Evolutionary conservation across 1,140 invertebrate genomes (phyloP).

Genomic region (Pteromalus puparum): DNA sequence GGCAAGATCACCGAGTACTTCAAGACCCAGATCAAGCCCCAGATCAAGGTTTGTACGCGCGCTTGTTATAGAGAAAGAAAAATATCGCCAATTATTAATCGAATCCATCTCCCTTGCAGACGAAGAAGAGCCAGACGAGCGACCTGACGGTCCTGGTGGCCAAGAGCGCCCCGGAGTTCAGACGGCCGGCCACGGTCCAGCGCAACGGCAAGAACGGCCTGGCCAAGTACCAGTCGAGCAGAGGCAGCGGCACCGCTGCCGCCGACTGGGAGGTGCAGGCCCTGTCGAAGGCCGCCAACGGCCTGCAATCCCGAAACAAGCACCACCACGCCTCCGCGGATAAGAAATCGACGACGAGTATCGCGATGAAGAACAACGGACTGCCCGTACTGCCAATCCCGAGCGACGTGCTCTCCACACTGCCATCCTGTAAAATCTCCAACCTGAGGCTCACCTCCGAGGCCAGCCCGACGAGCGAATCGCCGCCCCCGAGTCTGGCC

Average conservation of each 20-base stretch:
- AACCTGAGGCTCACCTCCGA: slow-evolving; percentile 65
- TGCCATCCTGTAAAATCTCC: slow-evolving; percentile 65
- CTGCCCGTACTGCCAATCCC: slow-evolving; percentile 64
- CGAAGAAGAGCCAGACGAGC: slow-evolving; percentile 62
- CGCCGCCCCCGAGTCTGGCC: background rate
- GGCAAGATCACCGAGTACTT: slow-evolving; percentile 89
- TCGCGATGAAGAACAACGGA: slow-evolving; percentile 60
- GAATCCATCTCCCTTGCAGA: slow-evolving; percentile 27
- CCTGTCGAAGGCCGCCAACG: slow-evolving; percentile 25
- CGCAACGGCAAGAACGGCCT: slow-evolving; percentile 70
- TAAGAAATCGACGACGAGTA: slow-evolving; percentile 18
- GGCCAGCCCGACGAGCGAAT: slow-evolving; percentile 53
- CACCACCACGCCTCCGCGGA: slow-evolving; percentile 1
- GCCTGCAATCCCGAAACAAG: background rate
- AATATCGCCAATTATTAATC: background rate
- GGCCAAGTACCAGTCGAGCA: slow-evolving; percentile 65
- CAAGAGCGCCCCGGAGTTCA: slow-evolving; percentile 70
- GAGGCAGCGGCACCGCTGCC: slow-evolving; percentile 52
- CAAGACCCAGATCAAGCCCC: slow-evolving; percentile 85
- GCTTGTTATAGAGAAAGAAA: no score
- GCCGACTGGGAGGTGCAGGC: slow-evolving; percentile 66
- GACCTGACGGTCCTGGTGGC: slow-evolving; percentile 71
- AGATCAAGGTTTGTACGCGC: slow-evolving; percentile 67
- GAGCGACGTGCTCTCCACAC: slow-evolving; percentile 63
- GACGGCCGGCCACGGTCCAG: slow-evolving; percentile 69